phyloP scores from a whole-genome alignment of 2,888 invertebrate genomes.

The Belgica antarctica region DNA sequence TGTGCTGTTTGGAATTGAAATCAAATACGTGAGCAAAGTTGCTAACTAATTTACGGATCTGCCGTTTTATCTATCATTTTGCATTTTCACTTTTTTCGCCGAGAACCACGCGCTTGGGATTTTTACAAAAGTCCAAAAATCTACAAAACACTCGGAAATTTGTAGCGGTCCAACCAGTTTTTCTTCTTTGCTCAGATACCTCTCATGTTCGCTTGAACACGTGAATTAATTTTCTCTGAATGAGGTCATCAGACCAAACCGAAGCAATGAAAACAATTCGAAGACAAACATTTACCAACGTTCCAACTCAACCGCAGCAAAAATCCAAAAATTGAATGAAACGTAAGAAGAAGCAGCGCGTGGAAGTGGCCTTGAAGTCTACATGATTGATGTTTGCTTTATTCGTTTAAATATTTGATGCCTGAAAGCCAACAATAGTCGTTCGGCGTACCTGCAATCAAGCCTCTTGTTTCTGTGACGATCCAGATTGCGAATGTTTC shows the following conservation, averaged over 20 bases:
- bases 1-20: not conserved
- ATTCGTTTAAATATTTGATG: not conserved
- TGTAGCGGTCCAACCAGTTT: not conserved
- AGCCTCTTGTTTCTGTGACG: too few relatives aligned
- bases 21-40: not conserved
- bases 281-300: not conserved
- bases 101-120: too few relatives aligned
- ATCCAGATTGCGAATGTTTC: too few relatives aligned
- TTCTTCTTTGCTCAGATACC: not conserved
- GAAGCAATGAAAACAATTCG: not conserved
- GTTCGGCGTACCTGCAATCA: not conserved
- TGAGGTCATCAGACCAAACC: not conserved
- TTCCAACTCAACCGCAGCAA: not conserved
- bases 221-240: too few relatives aligned
- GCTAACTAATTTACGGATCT: not conserved
- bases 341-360: not conserved
- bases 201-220: not conserved
- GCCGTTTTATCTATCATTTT: not conserved
- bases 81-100: not conserved
- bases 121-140: not conserved
- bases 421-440: not conserved
- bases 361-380: not conserved
- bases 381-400: not conserved
- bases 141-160: not conserved
- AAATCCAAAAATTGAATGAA: not conserved